A percentile compares a stretch with the other conserved stretches of the same genome.
Evolutionary conservation across 2,888 invertebrate species (phyloP).

Genomic region (Tetropium fuscum): DNA sequence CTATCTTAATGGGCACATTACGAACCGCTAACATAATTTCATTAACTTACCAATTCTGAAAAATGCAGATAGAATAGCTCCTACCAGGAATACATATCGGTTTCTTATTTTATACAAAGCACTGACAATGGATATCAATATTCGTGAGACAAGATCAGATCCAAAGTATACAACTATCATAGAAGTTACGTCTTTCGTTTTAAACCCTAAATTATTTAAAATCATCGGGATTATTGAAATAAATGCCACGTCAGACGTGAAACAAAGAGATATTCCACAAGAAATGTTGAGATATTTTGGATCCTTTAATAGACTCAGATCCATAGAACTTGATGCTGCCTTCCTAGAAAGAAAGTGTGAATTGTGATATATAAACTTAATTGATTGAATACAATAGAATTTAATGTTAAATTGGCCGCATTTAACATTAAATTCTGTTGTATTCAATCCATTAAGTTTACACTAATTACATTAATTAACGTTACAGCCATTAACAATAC

Average conservation of each 20-base stretch:
- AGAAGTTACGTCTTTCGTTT: conserved; percentile 72
- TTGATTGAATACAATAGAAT: neutral
- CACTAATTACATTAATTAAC: too few species aligned
- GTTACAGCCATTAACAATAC: too few species aligned
- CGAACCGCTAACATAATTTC: too few species aligned
- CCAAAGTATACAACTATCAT: conserved; percentile 78
- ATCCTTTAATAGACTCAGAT: conserved; percentile 74
- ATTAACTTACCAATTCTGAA: conserved; percentile 73
- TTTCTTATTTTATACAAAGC: conserved; percentile 72
- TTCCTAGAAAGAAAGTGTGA: conserved; percentile 35
- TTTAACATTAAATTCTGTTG: neutral
- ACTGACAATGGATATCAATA: conserved; percentile 73
- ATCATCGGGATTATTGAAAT: conserved; percentile 77
- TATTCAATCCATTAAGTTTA: too few species aligned
- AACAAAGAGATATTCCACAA: conserved; percentile 76
- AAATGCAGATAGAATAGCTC: conserved; percentile 75
- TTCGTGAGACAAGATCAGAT: conserved; percentile 76
- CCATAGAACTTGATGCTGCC: conserved; percentile 70
- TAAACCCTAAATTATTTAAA: conserved; percentile 70
- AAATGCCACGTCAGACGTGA: conserved; percentile 79
- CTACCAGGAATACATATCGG: conserved; percentile 74
- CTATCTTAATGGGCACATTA: too few species aligned
- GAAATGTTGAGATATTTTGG: conserved; percentile 76
- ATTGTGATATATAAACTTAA: too few species aligned
- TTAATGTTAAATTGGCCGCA: neutral